Evolutionary conservation across 2,888 invertebrate genomes (phyloP).

Genomic region (Thymelicus lineola): DNA sequence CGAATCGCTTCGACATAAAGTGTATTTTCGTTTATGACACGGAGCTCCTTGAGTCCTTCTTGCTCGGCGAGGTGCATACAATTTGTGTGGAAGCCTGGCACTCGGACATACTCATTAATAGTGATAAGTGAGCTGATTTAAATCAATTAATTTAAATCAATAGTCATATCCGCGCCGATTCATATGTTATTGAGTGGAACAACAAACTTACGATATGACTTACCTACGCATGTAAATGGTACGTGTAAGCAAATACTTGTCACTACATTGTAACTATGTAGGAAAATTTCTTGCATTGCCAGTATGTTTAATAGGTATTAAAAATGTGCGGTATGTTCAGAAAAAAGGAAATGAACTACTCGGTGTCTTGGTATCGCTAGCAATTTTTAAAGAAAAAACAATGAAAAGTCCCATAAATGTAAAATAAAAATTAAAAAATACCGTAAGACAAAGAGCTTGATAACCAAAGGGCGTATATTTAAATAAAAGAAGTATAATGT

Average conservation of each 20-base stretch:
- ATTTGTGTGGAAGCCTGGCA: conserved; percentile 42
- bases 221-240: neutral
- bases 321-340: too few relatives aligned
- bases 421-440: too few relatives aligned
- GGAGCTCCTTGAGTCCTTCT: neutral
- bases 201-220: conserved; percentile 11
- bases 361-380: too few relatives aligned
- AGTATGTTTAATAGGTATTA: too few relatives aligned
- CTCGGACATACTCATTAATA: conserved; percentile 43
- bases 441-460: too few relatives aligned
- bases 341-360: too few relatives aligned
- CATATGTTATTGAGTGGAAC: conserved; percentile 29
- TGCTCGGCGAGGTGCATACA: neutral
- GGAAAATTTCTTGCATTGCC: neutral
- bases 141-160: conserved; percentile 40
- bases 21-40: neutral
- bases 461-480: too few relatives aligned
- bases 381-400: too few relatives aligned
- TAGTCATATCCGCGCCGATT: conserved; percentile 38
- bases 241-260: neutral
- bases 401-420: too few relatives aligned
- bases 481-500: too few relatives aligned
- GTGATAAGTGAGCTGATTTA: conserved; percentile 42
- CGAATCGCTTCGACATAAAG: neutral
- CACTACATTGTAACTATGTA: neutral